Base-by-base conservation (phyloP, 2,113 vertebrate species). In the Craseonycteris thonglongyai region DNA sequence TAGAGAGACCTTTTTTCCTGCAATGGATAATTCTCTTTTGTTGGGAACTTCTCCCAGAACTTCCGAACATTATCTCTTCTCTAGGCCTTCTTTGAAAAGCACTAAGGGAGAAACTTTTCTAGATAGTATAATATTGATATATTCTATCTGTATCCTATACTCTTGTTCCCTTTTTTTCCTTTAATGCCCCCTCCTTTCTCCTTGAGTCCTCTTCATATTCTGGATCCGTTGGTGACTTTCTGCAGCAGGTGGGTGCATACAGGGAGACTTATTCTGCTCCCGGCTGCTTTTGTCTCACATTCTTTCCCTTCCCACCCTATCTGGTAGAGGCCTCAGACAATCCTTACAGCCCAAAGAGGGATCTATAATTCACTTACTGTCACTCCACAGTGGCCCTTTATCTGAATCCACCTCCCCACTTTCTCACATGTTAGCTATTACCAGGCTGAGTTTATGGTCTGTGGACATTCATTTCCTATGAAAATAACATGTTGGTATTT, bases 401-500 rank as follows among this genome's bases (percentile, higher is more conserved):
- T 94, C 89, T 88, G 61, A 76, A 71, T 54, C 42, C 75, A 96
- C 19, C 68, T 74, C 71, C 80, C 45, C 72, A 45, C 49, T 92
- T 56, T 91, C 38, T 89, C 87, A 76, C 72, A 82, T 22, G 66
- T 94, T 94, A 95, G 56, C 94, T 97, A 93, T 97, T 93, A 88
- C 87, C 69, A 93, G 51, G 45, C 82, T 42, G 58, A 82, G 42
- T 97, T 96, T 94, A 96, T 81, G 92, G 72, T 90, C 95, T 90
- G 51, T 95, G 76, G 35, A 85, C 81, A 81, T 69, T 86, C 79
- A 88, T 93, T 96, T 97, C 95, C 95, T 95, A 35, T 85, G 92
- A 93, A 97, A 97, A 94, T 95, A 92, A 63, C 71, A 58, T 58
- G 7, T 35, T 85, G 76, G 80, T 42, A 54, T 96, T 96, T 97